Base-by-base conservation (phyloP, 2,113 vertebrate genomes). In the Xiphias gladius region DNA sequence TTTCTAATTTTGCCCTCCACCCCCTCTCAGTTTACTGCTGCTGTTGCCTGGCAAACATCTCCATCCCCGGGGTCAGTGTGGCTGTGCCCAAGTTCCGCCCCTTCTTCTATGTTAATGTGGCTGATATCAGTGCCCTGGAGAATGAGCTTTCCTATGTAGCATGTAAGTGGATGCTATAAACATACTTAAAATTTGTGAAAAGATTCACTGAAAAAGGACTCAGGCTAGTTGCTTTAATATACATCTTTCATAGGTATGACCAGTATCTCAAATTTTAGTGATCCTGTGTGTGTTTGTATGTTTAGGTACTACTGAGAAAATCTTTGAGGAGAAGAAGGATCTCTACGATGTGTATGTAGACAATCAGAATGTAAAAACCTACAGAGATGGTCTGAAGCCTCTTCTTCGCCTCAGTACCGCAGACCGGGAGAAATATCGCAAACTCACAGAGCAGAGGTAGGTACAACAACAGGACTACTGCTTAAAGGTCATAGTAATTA, bases 31-130 rank as follows among this genome's bases (percentile, higher is more conserved):
- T 99, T 85, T 99, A 99, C 83, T 98, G 97, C 93, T 99, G 98
- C 93, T 99, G 97, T 86, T 98, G 97, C 89, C 96, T 99, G 89
- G 97, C 97, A 43, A 99, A 98, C 30, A 94, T 99, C 86, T 98
- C 97, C 20, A 93, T 99, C 81, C 97, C 97, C 0, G 96, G 97
- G 22, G 95, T 98, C 17, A 97, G 97, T 73, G 93, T 94, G 86
- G 93, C 96, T 1, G 94, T 98, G 12, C 97, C 98, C 0, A 97
- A 98, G 89, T 97, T 97, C 80, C 96, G 97, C 79, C 98, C 98
- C n/a, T 99, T 98, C 92, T 99, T 99, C 93, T 99, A 99, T 0
- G 97, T 99, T 64, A 99, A 97, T 0, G 97, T 99, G 86, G 96
- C 97, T 0, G 98, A 99, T 79, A 99, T 99, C 81, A 95, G 96